Percentiles rank a stretch among this genome's conserved stretches.
These are phyloP conservation scores for Dissostichus mawsoni DNA, from an alignment of 2,113 vertebrate genomes.

Conservation along the genomic window DNA sequence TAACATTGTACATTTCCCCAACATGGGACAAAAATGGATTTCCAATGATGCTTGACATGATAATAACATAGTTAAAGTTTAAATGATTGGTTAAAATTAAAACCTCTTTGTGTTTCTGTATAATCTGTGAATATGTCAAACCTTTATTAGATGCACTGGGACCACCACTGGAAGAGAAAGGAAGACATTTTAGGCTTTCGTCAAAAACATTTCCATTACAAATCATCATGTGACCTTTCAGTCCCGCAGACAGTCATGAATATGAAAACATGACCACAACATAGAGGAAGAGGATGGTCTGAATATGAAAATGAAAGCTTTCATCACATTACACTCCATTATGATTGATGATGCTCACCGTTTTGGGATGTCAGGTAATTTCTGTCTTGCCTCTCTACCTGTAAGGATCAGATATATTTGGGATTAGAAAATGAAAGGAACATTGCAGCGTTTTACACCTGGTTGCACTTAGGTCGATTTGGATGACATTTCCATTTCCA, in stretches of 20 bases:
- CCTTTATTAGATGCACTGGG: not conserved
- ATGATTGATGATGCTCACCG: slow-evolving; percentile 61
- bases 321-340: not conserved
- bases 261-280: no score
- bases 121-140: not conserved
- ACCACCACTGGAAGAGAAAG: slow-evolving; percentile 19
- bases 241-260: not conserved
- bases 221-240: no score
- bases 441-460: not conserved
- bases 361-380: slow-evolving; percentile 82
- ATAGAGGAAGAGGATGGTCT: not conserved
- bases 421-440: no score
- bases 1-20: no score
- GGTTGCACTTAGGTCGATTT: not conserved
- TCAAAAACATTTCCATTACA: no score
- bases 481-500: not conserved
- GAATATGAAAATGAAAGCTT: not conserved
- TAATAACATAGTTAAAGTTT: no score
- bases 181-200: not conserved
- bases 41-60: no score
- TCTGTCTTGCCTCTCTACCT: slow-evolving; percentile 69
- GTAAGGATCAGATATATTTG: slow-evolving; percentile 25
- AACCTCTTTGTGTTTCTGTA: not conserved
- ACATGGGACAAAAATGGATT: no score
- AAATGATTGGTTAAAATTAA: no score